These are phyloP conservation scores for Noctua janthina DNA, from an alignment of 2,888 invertebrate genomes.

Conservation along the genomic window DNA sequence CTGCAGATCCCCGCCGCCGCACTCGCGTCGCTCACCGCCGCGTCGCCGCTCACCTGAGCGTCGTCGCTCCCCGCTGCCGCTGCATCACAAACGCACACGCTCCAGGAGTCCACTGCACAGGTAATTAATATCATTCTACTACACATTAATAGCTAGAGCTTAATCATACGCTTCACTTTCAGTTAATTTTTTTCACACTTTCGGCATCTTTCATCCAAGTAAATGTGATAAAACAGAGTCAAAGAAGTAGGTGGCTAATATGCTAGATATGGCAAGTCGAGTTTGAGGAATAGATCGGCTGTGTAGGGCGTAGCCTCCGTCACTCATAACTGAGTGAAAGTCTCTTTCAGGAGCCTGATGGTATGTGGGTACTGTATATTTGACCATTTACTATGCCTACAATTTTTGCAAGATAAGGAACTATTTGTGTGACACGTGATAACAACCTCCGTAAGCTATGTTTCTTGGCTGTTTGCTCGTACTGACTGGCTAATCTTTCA, in stretches of 20 bases:
- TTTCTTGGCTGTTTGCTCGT: background rate
- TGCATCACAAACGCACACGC: slow-evolving; percentile 59
- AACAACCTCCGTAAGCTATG: background rate
- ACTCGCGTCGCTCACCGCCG: slow-evolving; percentile 45
- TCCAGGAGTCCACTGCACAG: slow-evolving; percentile 77
- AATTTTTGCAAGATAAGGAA: background rate
- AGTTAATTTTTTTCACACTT: background rate
- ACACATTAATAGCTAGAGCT: background rate
- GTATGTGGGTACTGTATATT: background rate
- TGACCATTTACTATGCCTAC: background rate
- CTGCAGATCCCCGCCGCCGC: slow-evolving; percentile 32
- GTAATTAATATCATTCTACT: slow-evolving; percentile 53
- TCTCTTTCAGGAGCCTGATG: background rate
- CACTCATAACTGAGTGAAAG: background rate
- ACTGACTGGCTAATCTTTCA: background rate
- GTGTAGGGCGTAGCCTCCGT: background rate
- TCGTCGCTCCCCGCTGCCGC: slow-evolving; percentile 35
- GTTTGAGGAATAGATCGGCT: background rate
- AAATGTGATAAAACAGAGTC: background rate
- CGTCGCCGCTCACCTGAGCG: slow-evolving; percentile 48
- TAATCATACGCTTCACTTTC: background rate
- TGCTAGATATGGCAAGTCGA: background rate
- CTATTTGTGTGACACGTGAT: background rate
- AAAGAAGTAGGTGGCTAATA: background rate
- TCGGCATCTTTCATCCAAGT: background rate